Base-by-base conservation (phyloP, 2,797 vertebrate genomes). In the Anomalospiza imberbis region DNA sequence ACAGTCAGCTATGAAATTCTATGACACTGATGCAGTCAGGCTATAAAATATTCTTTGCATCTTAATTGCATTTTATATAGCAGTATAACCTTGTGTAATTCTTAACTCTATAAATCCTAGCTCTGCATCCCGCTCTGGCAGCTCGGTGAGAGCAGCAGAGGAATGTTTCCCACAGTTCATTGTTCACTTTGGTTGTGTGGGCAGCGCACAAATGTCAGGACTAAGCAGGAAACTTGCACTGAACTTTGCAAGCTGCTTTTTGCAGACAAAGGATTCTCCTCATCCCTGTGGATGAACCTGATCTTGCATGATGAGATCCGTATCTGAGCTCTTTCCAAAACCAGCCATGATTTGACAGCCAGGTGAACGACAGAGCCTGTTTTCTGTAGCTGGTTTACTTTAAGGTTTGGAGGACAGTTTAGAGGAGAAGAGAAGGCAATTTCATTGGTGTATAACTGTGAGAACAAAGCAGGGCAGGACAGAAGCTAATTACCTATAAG, bases 41-140 rank as follows among this genome's bases (percentile, higher is more conserved):
- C 86, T 94, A 15, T 95, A 93, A 87, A 90, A 89, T 77, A 85
- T 78, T 91, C 81, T 93, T 93, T 86, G 65, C 78, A 94, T 94
- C 91, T 75, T 88, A 94, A 96, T 94, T 96, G 87, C 94, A 86
- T 95, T 96, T 96, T 96, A 95, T 96, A 91, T 85, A 93, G 94
- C 86, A 4, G 2, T 72, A 90, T 95, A 97, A 95, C 95, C 93
- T 85, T 91, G 86, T 94, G 54, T 81, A 85, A 91, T 80, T 95
- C 92, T 95, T 94, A 91, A 68, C 70, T 95, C 85, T 91, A 61
- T 86, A 57, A 88, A 86, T 87, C 82, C 50, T 87, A 92, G 84
- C 81, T 77, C 85, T 88, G 88, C 88, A 95, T 89, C 75, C 94
- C 53, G 26, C 38, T 62, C 88, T 80, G 65, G 45, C 94, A 71